A percentile compares a stretch with the other conserved stretches of the same genome.
These are phyloP conservation scores for Ormyrus rosae DNA, from an alignment of 2,888 invertebrate genomes.

Conservation along the genomic window DNA sequence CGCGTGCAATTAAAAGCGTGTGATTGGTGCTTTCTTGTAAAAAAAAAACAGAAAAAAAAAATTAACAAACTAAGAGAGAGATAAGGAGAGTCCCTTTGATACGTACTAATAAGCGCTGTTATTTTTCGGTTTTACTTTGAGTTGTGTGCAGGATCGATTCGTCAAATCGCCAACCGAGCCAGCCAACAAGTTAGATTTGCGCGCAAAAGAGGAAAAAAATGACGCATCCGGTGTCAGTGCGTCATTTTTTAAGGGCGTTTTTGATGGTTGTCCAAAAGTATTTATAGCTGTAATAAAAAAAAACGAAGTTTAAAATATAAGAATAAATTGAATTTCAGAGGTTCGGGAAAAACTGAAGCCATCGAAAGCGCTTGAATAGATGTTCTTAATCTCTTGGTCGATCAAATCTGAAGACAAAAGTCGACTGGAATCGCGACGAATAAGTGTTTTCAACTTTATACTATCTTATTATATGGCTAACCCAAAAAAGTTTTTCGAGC, in stretches of 20 bases:
- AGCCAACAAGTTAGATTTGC: neutral
- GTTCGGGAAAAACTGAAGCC: neutral
- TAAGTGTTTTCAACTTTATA: slow-evolving; percentile 49
- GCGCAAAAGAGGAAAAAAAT: slow-evolving; percentile 7
- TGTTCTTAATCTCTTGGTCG: slow-evolving; percentile 44
- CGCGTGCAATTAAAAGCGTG: slow-evolving; percentile 13
- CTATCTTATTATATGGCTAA: slow-evolving; percentile 31
- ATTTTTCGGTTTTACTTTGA: slow-evolving; percentile 3
- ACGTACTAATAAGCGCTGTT: neutral
- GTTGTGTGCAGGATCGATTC: slow-evolving; percentile 9
- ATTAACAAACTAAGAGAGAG: neutral
- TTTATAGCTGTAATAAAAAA: neutral
- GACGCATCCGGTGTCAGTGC: slow-evolving; percentile 20
- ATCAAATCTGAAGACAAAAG: slow-evolving; percentile 43
- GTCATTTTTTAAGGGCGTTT: slow-evolving; percentile 38
- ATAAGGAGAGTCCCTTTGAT: neutral
- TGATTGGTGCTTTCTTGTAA: slow-evolving; percentile 9
- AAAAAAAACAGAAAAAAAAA: neutral
- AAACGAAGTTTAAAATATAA: neutral
- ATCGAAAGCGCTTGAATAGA: slow-evolving; percentile 38
- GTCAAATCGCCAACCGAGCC: slow-evolving; percentile 56
- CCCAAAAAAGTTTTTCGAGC: slow-evolving; percentile 24
- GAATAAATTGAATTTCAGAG: slow-evolving; percentile 4
- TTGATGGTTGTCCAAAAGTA: slow-evolving; percentile 19
- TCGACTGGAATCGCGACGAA: slow-evolving; percentile 24